Evolutionary conservation across 2,888 invertebrate genomes (phyloP).

Genomic region (Agonopterix heracliana): DNA sequence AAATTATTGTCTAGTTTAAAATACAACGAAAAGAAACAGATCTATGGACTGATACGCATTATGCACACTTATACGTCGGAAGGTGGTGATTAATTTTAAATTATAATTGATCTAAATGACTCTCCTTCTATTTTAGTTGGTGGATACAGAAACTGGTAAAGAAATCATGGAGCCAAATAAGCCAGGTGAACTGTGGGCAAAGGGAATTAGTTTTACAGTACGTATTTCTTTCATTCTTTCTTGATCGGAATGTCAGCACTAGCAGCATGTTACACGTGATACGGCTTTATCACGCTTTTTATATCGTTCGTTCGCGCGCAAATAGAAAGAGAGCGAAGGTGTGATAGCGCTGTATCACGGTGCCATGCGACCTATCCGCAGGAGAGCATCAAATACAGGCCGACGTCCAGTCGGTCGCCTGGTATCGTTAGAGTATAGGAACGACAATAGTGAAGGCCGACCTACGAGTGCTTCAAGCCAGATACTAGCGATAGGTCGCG

Average conservation of each 20-base stretch:
- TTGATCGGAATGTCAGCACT: too few species aligned
- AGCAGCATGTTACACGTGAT: too few species aligned
- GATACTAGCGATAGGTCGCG: not conserved
- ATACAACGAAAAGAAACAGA: not conserved
- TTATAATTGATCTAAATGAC: not conserved
- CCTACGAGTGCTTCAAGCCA: not conserved
- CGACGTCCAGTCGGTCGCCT: rapidly evolving
- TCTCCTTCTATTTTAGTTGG: not conserved
- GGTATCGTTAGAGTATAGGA: not conserved
- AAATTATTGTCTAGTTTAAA: too few species aligned
- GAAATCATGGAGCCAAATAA: constrained; percentile 26
- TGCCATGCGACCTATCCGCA: not conserved
- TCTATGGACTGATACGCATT: too few species aligned
- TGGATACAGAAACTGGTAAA: constrained; percentile 17
- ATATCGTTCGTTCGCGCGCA: too few species aligned
- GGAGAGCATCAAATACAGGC: not conserved
- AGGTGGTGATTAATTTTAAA: not conserved
- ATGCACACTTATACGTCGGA: not conserved
- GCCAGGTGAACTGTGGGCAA: constrained; percentile 25
- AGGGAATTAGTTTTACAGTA: constrained; percentile 13
- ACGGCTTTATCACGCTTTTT: too few species aligned
- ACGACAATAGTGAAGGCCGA: not conserved
- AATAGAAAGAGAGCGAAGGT: too few species aligned
- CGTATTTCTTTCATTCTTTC: not conserved
- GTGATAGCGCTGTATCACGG: too few species aligned